Evolutionary conservation across 2,888 invertebrate species (phyloP), one percentile per base, ranked within the genome.

Genomic region (Tachina grossa): DNA sequence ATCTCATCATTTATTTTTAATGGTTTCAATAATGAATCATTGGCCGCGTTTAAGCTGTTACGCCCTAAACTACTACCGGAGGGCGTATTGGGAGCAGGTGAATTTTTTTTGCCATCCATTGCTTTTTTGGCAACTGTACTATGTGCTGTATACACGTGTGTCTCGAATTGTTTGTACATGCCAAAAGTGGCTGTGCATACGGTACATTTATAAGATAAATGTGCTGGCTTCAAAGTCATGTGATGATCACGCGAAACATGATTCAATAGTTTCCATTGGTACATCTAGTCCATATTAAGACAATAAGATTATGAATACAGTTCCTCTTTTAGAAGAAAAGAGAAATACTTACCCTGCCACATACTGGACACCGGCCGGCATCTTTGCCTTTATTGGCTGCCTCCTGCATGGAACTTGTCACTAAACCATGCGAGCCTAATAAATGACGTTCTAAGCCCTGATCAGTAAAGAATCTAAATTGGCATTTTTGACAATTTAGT

Each of bases 401-500:
- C 91, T 97, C 97, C 92, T 98, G 97, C 97, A 98, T 97, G 89
- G 98, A 98, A 88, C 97, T 97, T 78, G 98, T 98, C 51, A 98
- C 98, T 85, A 98, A 94, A 61, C 98, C 98, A 92, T 98, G 98
- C 43, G 97, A 97, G 87, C 98, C 98, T 87, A 98, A 94, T 89
- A 98, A 94, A 94, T 99, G 99, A 89, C 99, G 94, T 92, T 98
- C 98, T 84, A 99, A 93, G 19, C 99, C 99, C 93, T 98, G 97
- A 93, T 98, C 98, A 59, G 98, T 98, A 93, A 99, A 99, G 94
- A 99, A 99, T 90, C 98, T 95, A 92, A 97, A 97, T 93, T 98
- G 97, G 94, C 98, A 98, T 93, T 98, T 98, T 93, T 98, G 98
- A 93, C 98, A 98, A 93, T 97, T 98, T 88, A 98, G 94, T 65